Percentiles rank a stretch among this genome's conserved stretches.
phyloP scores from a whole-genome alignment of 2,113 vertebrate species.

The Cinclus cinclus region DNA sequence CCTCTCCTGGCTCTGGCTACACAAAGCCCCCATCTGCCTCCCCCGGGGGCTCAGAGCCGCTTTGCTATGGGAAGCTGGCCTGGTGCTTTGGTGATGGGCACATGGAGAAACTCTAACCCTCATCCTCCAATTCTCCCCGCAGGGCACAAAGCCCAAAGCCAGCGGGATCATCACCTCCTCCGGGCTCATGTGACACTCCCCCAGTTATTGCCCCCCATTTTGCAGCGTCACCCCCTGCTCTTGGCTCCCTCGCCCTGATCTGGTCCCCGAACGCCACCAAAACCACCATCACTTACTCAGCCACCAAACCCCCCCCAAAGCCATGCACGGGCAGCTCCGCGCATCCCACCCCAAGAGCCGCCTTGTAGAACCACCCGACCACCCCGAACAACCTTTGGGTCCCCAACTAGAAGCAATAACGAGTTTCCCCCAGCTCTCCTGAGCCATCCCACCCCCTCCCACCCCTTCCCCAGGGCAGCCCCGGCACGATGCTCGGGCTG shows the following conservation, averaged over 20 bases:
- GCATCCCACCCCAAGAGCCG: not conserved
- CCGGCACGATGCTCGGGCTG: not conserved
- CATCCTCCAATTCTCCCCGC: not conserved
- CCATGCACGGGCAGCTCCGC: not conserved
- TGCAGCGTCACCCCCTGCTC: not conserved
- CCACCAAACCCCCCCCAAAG: not conserved
- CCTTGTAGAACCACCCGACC: not conserved
- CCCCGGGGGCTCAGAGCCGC: not conserved
- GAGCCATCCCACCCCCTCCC: not conserved
- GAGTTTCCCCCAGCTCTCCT: not conserved
- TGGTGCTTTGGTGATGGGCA: not conserved
- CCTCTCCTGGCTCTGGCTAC: not conserved
- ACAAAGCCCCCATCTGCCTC: not conserved
- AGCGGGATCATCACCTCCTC: not conserved
- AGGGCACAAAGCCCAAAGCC: not conserved
- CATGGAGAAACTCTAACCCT: not conserved
- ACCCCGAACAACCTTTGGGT: not conserved
- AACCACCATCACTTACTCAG: not conserved
- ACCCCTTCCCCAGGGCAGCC: not conserved
- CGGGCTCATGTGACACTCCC: fast-evolving
- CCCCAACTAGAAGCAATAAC: not conserved
- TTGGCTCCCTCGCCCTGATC: not conserved
- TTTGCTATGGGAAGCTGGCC: not conserved
- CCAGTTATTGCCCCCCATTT: not conserved
- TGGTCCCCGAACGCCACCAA: not conserved